phyloP scores from a whole-genome alignment of 2,888 invertebrate genomes.

The Cheilosia grossa region DNA sequence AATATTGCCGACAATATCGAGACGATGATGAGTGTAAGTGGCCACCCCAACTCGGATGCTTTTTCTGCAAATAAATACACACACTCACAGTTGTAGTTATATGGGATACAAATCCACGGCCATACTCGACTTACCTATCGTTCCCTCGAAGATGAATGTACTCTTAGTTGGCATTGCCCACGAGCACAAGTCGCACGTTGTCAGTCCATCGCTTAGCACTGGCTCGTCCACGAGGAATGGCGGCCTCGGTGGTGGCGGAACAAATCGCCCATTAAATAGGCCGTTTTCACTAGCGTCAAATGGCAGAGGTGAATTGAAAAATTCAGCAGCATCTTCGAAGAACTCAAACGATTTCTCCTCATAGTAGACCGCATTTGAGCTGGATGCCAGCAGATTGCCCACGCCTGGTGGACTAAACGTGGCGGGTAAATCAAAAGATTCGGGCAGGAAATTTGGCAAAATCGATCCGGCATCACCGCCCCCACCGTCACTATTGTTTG shows the following conservation, averaged over 20 bases:
- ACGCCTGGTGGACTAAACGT: slow-evolving; percentile 80
- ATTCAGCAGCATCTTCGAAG: slow-evolving; percentile 82
- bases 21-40: slow-evolving; percentile 88
- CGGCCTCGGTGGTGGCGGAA: slow-evolving; percentile 88
- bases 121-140: slow-evolving; percentile 84
- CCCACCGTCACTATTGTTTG: slow-evolving; percentile 44
- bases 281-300: slow-evolving; percentile 83
- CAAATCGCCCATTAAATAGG: slow-evolving; percentile 84
- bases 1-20: slow-evolving; percentile 88
- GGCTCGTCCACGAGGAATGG: slow-evolving; percentile 86
- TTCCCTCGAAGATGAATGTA: slow-evolving; percentile 85
- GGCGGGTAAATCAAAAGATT: slow-evolving; percentile 76
- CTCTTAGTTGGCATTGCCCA: slow-evolving; percentile 87
- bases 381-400: slow-evolving; percentile 78
- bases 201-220: slow-evolving; percentile 87
- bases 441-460: slow-evolving; percentile 63
- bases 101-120: slow-evolving; percentile 2
- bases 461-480: slow-evolving; percentile 40
- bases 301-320: slow-evolving; percentile 83
- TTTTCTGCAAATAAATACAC: slow-evolving; percentile 79
- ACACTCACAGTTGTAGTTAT: background rate
- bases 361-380: slow-evolving; percentile 80
- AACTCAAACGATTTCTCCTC: slow-evolving; percentile 82
- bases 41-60: slow-evolving; percentile 88
- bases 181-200: slow-evolving; percentile 89